Evolutionary conservation across 2,888 invertebrate genomes (phyloP), one percentile per base, ranked within the genome.

Genomic region (Hydropsyche betteni): DNA sequence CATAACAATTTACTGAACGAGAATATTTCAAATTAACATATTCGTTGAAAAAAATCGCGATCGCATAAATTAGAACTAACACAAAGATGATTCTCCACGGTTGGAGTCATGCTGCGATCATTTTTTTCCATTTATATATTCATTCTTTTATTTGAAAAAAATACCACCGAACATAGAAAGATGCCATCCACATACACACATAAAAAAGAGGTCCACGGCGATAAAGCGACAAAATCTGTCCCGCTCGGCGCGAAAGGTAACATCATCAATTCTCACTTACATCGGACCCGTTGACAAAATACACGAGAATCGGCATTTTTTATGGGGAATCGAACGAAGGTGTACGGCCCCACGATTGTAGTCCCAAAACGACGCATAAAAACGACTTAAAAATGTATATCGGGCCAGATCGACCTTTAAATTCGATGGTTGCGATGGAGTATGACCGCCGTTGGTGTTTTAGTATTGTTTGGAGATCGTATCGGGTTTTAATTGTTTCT

Each of bases 191-290:
- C 64, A 64, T 10, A 34, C 33, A 34, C 7, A 34, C 34, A 64
- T 24, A 34, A 36, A 64, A 34, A n/a, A 51, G 55, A 58, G 55
- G 58, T 52, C 55, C 69, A 69, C 4, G 38, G 36, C 72, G 72
- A 72, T 55, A 72, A 58, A 55, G 72, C 72, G 55, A 72, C 72
- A 55, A 72, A 58, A 72, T 55, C 72, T 72, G 72, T 72, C 70
- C 14, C 52, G 1, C 10, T 55, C 58, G 34, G 58, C 55, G 55
- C 55, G 72, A 72, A 72, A 72, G 61, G 72, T 58, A 72, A 72
- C 68, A 55, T 71, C 78, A 78, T 78, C 78, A 77, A 78, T 78
- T 78, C 74, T 74, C 61, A 61, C 74, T 76, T 75, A 77, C 78
- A 78, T 55, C 75, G 73, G 53, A 61, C 74, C 36, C 68, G 52